A percentile compares a stretch with the other conserved stretches of the same genome.
These are phyloP conservation scores for Nomada flava DNA, from an alignment of 2,888 invertebrate species.

Conservation along the genomic window DNA sequence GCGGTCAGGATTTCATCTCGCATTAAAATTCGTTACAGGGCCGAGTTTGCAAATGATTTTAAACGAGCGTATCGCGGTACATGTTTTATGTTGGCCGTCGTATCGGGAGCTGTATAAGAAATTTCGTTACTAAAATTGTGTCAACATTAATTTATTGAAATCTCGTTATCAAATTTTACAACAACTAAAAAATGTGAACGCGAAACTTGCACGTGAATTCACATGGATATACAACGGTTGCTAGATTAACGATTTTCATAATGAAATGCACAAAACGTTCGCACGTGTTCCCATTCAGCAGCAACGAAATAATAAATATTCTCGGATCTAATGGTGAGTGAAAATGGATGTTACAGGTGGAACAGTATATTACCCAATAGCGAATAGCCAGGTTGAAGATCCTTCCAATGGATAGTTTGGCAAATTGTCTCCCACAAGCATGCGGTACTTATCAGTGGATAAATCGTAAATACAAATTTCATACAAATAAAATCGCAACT, in stretches of 20 bases:
- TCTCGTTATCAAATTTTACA: background rate
- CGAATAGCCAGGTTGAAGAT: conserved; percentile 41
- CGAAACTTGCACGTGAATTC: background rate
- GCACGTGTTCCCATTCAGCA: conserved; percentile 1
- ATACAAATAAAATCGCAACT: background rate
- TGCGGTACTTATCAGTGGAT: conserved; percentile 13
- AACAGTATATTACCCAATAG: conserved; percentile 41
- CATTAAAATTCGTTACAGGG: conserved; percentile 40
- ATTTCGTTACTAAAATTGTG: conserved; percentile 29
- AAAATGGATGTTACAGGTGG: conserved; percentile 50
- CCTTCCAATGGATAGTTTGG: conserved; percentile 38
- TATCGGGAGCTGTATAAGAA: background rate
- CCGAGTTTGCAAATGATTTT: conserved; percentile 26
- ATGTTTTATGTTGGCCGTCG: conserved; percentile 2
- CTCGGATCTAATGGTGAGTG: conserved; percentile 21
- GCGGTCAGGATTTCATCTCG: conserved; percentile 34
- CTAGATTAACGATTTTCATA: conserved; percentile 24
- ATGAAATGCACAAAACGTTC: conserved; percentile 14
- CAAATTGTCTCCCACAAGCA: conserved; percentile 49
- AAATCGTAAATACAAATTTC: background rate
- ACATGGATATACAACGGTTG: conserved; percentile 1
- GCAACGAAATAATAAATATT: conserved; percentile 46
- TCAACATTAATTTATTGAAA: conserved; percentile 41
- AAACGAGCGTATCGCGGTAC: conserved; percentile 24
- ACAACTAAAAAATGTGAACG: fast-evolving